Evolutionary conservation across 2,888 invertebrate genomes (phyloP).

Genomic region (Latrodectus hesperus): DNA sequence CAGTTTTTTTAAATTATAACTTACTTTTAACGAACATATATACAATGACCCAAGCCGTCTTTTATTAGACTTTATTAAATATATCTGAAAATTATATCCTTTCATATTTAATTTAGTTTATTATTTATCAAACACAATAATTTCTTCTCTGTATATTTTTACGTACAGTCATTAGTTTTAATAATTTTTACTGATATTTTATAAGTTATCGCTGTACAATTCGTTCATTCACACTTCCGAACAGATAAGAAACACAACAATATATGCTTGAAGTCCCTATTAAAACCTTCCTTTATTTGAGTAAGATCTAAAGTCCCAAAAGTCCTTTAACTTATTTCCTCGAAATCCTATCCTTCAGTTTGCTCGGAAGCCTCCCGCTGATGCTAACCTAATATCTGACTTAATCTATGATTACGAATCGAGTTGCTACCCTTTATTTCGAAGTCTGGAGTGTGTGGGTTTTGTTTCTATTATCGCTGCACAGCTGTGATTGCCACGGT

Average conservation of each 20-base stretch:
- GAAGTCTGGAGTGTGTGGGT: conserved; percentile 8
- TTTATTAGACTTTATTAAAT: too few relatives aligned
- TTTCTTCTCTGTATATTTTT: too few relatives aligned
- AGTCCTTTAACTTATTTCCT: conserved; percentile 28
- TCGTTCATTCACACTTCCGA: neutral
- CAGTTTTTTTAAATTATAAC: too few relatives aligned
- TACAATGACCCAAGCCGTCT: too few relatives aligned
- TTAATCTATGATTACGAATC: conserved; percentile 54
- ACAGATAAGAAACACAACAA: neutral
- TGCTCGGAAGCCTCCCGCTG: conserved; percentile 1
- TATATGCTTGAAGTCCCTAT: neutral
- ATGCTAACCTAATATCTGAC: conserved; percentile 50
- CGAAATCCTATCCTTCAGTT: neutral
- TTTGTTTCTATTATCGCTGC: conserved; percentile 43
- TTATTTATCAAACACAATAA: too few relatives aligned
- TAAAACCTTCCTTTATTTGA: neutral
- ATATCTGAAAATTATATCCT: too few relatives aligned
- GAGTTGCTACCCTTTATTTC: conserved; percentile 43
- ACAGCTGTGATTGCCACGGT: conserved; percentile 38
- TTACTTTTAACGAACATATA: too few relatives aligned
- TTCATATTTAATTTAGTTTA: too few relatives aligned
- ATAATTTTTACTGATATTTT: too few relatives aligned
- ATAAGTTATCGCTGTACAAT: too few relatives aligned
- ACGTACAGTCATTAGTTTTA: too few relatives aligned
- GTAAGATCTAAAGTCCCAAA: conserved; percentile 9